A percentile compares a stretch with the other conserved stretches of the same genome.
phyloP scores from a whole-genome alignment of 2,797 vertebrate genomes.

The Sciaenops ocellatus region DNA sequence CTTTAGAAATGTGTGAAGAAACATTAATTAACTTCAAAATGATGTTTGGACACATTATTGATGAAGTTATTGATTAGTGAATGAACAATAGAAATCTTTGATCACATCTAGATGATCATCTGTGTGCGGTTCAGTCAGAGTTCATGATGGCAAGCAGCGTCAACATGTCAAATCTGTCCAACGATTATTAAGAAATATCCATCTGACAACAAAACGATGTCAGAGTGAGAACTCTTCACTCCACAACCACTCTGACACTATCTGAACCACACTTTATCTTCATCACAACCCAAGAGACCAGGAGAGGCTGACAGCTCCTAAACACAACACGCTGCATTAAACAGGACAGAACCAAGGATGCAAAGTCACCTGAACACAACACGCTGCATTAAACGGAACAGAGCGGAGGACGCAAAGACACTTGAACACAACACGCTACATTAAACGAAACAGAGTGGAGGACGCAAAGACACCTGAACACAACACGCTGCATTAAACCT shows the following conservation, averaged over 20 bases:
- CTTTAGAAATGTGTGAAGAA: too few species aligned
- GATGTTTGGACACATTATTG: not conserved
- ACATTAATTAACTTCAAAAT: too few species aligned
- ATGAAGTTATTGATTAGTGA: not conserved
- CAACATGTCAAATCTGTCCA: constrained; percentile 8
- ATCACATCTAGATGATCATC: not conserved
- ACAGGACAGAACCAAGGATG: too few species aligned
- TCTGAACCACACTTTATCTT: constrained; percentile 23
- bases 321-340: not conserved
- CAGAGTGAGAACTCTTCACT: constrained; percentile 24
- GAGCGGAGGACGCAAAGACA: not conserved
- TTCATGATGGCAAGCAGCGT: constrained; percentile 22
- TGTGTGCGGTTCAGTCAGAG: constrained; percentile 29
- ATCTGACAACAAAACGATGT: constrained; percentile 25
- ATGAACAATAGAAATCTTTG: not conserved
- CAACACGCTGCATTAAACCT: not conserved
- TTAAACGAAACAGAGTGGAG: too few species aligned
- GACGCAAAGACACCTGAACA: not conserved
- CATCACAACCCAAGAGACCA: constrained; percentile 11
- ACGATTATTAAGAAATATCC: constrained; percentile 43
- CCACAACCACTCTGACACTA: constrained; percentile 6
- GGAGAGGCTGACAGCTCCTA: not conserved
- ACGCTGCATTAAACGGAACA: not conserved
- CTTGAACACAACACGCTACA: not conserved
- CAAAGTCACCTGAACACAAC: constrained; percentile 2